Conservation (phyloP, 2,888 invertebrate species). For the Apamea monoglypha region DNA sequence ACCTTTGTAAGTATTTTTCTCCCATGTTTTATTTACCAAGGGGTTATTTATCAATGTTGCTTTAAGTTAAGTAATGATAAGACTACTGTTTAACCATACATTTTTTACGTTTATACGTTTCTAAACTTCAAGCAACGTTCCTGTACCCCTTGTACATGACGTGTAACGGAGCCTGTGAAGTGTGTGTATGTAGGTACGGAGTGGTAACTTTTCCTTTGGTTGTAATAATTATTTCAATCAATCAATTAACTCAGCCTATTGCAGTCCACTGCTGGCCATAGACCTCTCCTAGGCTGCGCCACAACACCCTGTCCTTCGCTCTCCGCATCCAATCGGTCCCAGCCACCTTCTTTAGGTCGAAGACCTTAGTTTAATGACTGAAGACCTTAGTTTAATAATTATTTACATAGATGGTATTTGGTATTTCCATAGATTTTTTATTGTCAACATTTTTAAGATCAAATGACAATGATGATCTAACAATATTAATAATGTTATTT, state of each 20-base stretch:
- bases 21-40: background rate
- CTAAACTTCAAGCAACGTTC: background rate
- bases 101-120: background rate
- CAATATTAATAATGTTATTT: too few species aligned
- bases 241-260: too few species aligned
- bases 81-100: background rate
- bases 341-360: too few species aligned
- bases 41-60: background rate
- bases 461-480: background rate
- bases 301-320: too few species aligned
- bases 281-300: too few species aligned
- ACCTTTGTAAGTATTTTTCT: background rate
- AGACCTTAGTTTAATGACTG: too few species aligned
- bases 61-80: background rate
- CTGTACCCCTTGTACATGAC: background rate
- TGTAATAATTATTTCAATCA: background rate
- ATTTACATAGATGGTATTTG: too few species aligned
- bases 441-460: too few species aligned
- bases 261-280: too few species aligned
- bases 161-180: background rate
- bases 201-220: background rate
- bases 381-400: too few species aligned
- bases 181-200: background rate
- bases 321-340: too few species aligned
- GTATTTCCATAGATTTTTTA: background rate